Base-by-base conservation (phyloP, 2,888 invertebrate genomes). In the Kryphioiulus occultus region DNA sequence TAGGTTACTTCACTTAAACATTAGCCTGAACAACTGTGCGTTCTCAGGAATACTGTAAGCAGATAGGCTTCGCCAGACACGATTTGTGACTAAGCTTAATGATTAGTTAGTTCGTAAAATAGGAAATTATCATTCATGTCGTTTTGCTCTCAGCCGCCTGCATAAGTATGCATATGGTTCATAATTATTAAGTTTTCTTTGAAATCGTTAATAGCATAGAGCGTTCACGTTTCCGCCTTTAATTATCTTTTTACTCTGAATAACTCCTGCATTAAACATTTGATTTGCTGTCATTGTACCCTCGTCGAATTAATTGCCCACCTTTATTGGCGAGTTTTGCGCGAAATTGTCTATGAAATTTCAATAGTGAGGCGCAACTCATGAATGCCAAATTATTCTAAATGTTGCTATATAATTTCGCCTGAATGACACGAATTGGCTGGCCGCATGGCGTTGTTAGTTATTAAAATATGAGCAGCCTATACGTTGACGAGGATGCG, bases 241-340 rank as follows among this genome's bases (percentile, higher is more conserved):
- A 59, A 59, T 59, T 59, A 59, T 59, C 53, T n/a, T 59, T 59
- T 59, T n/a, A 59, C 53, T 59, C 17, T 59, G 53, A 59, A 59
- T n/a, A 59, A 59, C n/a, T 59, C n/a, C n/a, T 59, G 53, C 53
- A 59, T 59, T 59, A 59, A 59, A 59, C 17, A 59, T 59, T n/a
- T n/a, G 53, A 59, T 59, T 47, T n/a, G 53, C 53, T n/a, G 53
- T 59, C 53, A 59, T 59, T 59, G 53, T 17, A n/a, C 53, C 17
- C n/a, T 3, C 53, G 17, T 59, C 53, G 53, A 59, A 19, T 59
- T 59, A 59, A 59, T 59, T 59, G 53, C 53, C 53, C 53, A 59
- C 53, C 53, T 59, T 59, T 59, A 15, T 59, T 59, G 17, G 53
- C 17, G n/a, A 12, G 19, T n/a, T 59, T 59, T 59, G 53, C 53